phyloP scores from a whole-genome alignment of 2,888 invertebrate genomes.

The Chrysina gloriosa region DNA sequence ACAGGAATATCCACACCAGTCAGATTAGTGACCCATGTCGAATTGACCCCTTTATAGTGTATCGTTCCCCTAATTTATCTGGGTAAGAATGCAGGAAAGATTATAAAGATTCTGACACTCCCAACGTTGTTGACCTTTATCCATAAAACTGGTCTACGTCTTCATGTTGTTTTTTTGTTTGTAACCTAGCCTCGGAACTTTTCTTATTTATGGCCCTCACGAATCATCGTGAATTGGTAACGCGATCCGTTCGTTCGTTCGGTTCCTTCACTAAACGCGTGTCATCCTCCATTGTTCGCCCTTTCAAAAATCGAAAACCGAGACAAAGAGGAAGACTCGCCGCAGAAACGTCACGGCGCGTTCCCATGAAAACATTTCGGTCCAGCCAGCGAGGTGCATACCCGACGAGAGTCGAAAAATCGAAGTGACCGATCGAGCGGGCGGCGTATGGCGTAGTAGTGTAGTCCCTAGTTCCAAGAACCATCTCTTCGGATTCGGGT shows the following conservation, averaged over 20 bases:
- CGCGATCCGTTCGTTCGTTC: slow-evolving; percentile 6
- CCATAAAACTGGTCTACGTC: too few relatives aligned
- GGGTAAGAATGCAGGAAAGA: too few relatives aligned
- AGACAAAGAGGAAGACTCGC: slow-evolving; percentile 8
- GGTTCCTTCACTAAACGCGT: slow-evolving; percentile 29
- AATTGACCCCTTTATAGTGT: too few relatives aligned
- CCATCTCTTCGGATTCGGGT: slow-evolving; percentile 45
- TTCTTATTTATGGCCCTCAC: too few relatives aligned
- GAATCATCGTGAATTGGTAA: slow-evolving; percentile 28
- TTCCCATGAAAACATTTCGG: slow-evolving; percentile 34
- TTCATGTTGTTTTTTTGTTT: too few relatives aligned
- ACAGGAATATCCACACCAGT: too few relatives aligned
- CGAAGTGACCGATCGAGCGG: slow-evolving; percentile 26
- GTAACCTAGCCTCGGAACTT: too few relatives aligned
- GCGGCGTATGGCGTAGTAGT: too few relatives aligned
- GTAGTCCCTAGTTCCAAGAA: slow-evolving; percentile 42
- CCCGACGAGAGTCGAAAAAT: slow-evolving; percentile 30
- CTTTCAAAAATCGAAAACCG: slow-evolving; percentile 9
- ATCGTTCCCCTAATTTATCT: too few relatives aligned
- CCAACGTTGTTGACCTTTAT: too few relatives aligned
- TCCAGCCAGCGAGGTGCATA: not conserved
- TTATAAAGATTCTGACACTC: too few relatives aligned
- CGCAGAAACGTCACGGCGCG: slow-evolving; percentile 19
- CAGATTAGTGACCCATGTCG: too few relatives aligned
- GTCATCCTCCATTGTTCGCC: slow-evolving; percentile 29